These are phyloP conservation scores for Acanthosepion pharaonis DNA, from an alignment of 2,888 invertebrate species.

Conservation along the genomic window DNA sequence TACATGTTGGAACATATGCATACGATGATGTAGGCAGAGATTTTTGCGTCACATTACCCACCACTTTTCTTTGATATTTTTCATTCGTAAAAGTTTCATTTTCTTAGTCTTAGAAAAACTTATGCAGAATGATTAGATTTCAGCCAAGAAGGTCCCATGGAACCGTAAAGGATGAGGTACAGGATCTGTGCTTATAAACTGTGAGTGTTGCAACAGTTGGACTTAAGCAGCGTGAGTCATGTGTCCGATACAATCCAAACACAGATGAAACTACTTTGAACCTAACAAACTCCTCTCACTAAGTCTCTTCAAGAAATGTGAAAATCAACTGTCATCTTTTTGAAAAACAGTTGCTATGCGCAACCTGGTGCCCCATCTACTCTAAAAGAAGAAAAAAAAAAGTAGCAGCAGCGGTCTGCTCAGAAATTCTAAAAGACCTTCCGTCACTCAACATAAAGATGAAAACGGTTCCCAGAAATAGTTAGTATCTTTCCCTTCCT, in stretches of 20 bases:
- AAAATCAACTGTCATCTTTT: constrained; percentile 33
- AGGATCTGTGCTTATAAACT: background rate
- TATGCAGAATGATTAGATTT: background rate
- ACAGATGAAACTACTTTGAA: constrained; percentile 33
- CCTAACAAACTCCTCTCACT: constrained; percentile 23
- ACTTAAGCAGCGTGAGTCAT: background rate
- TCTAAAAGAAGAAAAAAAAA: background rate
- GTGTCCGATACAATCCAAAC: constrained; percentile 16
- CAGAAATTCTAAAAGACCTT: background rate
- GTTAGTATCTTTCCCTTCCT: constrained; percentile 33
- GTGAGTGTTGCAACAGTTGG: background rate
- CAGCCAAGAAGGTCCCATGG: background rate
- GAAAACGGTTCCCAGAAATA: constrained; percentile 25
- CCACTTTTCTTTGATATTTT: too few relatives aligned
- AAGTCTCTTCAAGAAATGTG: background rate
- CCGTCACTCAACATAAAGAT: constrained; percentile 25
- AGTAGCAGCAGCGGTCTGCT: too few relatives aligned
- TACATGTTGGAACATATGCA: too few relatives aligned
- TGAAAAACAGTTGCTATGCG: constrained; percentile 33
- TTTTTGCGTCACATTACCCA: too few relatives aligned
- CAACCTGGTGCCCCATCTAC: background rate
- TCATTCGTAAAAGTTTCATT: too few relatives aligned
- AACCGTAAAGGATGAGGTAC: background rate
- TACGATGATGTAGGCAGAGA: too few relatives aligned
- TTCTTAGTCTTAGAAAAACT: background rate